These are phyloP conservation scores for Acanthosepion pharaonis DNA, from an alignment of 2,888 invertebrate species.

Conservation along the genomic window DNA sequence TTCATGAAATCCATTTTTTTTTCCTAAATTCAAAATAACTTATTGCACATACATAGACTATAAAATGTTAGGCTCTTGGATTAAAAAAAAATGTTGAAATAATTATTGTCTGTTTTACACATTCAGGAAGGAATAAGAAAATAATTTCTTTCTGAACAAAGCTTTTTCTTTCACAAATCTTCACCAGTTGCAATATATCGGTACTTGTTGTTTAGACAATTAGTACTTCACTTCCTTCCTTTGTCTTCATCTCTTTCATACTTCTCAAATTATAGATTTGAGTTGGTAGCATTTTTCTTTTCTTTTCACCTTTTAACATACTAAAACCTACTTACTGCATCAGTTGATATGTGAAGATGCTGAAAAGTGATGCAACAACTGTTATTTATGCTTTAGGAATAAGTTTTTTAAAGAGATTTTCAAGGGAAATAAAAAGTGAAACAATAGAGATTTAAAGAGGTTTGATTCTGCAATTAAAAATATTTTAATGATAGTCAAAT, in stretches of 20 bases:
- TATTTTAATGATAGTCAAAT: not conserved
- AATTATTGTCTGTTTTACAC: too few species aligned
- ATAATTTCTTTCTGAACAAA: not conserved
- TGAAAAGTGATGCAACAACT: slow-evolving; percentile 11
- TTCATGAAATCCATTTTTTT: not conserved
- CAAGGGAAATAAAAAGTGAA: too few species aligned
- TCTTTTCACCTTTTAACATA: not conserved
- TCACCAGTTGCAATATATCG: not conserved
- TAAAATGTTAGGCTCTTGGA: too few species aligned
- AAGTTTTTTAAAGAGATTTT: too few species aligned
- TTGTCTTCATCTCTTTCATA: not conserved
- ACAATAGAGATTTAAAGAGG: not conserved
- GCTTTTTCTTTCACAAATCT: not conserved
- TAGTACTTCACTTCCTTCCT: not conserved
- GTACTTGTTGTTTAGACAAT: not conserved
- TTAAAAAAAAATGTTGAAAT: too few species aligned
- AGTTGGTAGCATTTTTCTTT: not conserved
- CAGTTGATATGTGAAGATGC: not conserved
- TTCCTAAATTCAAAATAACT: not conserved
- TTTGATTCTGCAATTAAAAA: not conserved
- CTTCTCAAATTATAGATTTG: not conserved
- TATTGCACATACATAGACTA: not conserved
- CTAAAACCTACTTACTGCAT: not conserved
- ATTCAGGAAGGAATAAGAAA: not conserved
- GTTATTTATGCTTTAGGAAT: not conserved